Evolutionary conservation across 1,140 invertebrate species (phyloP).

Genomic region (Drosophila ficusphila): DNA sequence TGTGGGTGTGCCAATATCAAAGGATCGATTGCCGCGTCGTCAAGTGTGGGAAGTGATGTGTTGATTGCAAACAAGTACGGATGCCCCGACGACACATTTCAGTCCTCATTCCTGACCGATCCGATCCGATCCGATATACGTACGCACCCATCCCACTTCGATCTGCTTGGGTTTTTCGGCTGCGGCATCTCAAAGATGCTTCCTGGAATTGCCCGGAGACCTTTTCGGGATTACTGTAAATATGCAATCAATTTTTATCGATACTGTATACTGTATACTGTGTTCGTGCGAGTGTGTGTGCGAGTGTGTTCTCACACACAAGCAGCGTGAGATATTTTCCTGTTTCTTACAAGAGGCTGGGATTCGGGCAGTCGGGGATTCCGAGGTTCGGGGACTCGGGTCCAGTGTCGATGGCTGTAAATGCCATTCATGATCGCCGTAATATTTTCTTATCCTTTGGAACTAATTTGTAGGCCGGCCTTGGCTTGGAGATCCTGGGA

Average conservation of each 20-base stretch:
- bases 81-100: constrained; percentile 37
- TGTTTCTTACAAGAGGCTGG: constrained; percentile 16
- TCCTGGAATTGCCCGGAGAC: constrained; percentile 50
- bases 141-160: too few species aligned
- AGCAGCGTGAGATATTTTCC: constrained; percentile 48
- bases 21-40: constrained; percentile 35
- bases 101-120: constrained; percentile 3
- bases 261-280: constrained; percentile 19
- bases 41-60: constrained; percentile 61
- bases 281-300: constrained; percentile 1
- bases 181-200: constrained; percentile 43
- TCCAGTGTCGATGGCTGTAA: constrained; percentile 33
- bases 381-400: too few species aligned
- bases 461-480: constrained; percentile 37
- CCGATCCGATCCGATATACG: constrained; percentile 7
- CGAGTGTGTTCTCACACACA: too few species aligned
- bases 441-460: constrained; percentile 54
- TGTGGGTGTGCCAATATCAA: constrained; percentile 61
- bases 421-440: constrained; percentile 53
- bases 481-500: constrained; percentile 12
- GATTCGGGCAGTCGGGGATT: too few species aligned
- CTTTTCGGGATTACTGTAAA: constrained; percentile 59
- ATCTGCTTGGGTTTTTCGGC: background rate
- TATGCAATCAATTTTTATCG: constrained; percentile 61
- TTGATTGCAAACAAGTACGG: constrained; percentile 57